A percentile compares a stretch with the other conserved stretches of the same genome.
Evolutionary conservation across 2,888 invertebrate genomes (phyloP).

Genomic region (Luperina testacea): DNA sequence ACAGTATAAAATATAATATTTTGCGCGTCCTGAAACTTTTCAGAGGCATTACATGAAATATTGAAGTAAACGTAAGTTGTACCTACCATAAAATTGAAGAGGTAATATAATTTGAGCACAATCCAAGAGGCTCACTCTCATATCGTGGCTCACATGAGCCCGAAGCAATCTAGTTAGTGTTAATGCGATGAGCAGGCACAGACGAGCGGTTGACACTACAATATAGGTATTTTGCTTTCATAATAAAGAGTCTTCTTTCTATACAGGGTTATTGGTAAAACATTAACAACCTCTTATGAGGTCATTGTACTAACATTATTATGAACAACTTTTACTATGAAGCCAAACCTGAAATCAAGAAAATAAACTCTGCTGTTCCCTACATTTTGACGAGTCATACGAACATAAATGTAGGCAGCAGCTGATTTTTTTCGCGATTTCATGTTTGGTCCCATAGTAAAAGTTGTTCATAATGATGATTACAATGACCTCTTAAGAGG

Average conservation of each 20-base stretch:
- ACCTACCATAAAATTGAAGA: slow-evolving; percentile 17
- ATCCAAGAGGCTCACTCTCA: slow-evolving; percentile 35
- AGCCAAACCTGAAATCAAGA: too few species aligned
- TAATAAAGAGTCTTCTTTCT: background rate
- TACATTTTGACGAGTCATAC: too few species aligned
- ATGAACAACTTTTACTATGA: too few species aligned
- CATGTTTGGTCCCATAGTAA: too few species aligned
- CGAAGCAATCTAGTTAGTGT: slow-evolving; percentile 61
- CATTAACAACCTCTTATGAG: too few species aligned
- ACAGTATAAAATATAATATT: background rate
- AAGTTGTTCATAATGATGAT: too few species aligned
- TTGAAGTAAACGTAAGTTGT: slow-evolving; percentile 8
- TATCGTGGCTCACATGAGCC: slow-evolving; percentile 44
- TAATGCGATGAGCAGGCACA: slow-evolving; percentile 60
- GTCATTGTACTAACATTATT: too few species aligned
- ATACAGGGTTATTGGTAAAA: background rate
- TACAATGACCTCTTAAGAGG: too few species aligned
- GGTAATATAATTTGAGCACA: slow-evolving; percentile 51
- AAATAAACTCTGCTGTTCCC: too few species aligned
- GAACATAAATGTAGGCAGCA: too few species aligned
- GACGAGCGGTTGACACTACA: slow-evolving; percentile 36
- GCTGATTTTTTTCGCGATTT: too few species aligned
- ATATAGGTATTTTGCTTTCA: background rate
- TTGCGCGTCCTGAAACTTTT: background rate
- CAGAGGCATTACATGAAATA: background rate